These are phyloP conservation scores for Delphinapterus leucas DNA, from an alignment of 2,113 vertebrate species.

Conservation along the genomic window DNA sequence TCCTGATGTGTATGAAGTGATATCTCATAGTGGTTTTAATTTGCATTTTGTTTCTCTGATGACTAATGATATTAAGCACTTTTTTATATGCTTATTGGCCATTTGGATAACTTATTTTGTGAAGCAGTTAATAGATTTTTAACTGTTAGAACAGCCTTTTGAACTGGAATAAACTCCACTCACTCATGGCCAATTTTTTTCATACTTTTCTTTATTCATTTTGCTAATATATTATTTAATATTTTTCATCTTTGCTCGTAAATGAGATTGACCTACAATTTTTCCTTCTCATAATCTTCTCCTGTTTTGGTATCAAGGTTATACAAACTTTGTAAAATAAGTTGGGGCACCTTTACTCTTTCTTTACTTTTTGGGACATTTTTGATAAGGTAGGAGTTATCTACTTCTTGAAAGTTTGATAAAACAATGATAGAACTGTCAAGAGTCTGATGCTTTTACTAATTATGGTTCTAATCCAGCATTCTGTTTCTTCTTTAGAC, in stretches of 20 bases:
- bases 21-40: constrained; percentile 9
- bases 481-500: neutral
- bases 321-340: neutral
- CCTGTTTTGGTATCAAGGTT: neutral
- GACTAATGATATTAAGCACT: neutral
- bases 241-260: neutral
- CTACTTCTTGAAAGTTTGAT: neutral
- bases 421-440: neutral
- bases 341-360: neutral
- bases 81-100: neutral
- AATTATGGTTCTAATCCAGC: neutral
- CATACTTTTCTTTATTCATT: neutral
- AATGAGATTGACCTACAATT: neutral
- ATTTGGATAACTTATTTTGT: neutral
- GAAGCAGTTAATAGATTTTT: neutral
- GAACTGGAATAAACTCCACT: neutral
- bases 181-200: neutral
- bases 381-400: neutral
- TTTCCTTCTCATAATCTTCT: neutral
- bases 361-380: neutral
- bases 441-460: neutral
- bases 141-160: neutral
- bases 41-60: neutral
- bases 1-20: neutral
- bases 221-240: neutral